Conservation (phyloP, 2,113 vertebrate species). For the Tyrannus savana region DNA sequence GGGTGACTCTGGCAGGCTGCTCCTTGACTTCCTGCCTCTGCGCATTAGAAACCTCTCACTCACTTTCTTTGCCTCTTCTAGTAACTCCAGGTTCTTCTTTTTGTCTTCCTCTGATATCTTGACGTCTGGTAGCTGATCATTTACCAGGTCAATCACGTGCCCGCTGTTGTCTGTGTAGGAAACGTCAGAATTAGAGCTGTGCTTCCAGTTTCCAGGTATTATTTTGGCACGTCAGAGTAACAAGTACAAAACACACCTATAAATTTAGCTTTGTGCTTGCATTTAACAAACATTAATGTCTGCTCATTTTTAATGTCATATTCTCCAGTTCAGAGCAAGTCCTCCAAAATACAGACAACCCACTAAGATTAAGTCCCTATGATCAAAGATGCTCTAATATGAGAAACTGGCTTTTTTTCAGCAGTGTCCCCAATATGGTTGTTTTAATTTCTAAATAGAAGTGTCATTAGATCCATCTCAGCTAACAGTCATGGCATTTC, state of each 20-base stretch:
- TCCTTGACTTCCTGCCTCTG: constrained; percentile 87
- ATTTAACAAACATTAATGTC: not conserved
- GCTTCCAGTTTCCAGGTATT: not conserved
- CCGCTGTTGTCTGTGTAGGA: constrained; percentile 82
- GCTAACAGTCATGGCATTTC: not conserved
- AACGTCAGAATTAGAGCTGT: not conserved
- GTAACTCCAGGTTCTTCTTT: constrained; percentile 91
- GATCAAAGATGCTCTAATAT: not conserved
- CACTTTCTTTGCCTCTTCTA: constrained; percentile 94
- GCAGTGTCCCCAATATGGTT: not conserved
- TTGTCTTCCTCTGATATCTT: constrained; percentile 94
- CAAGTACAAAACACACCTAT: not conserved
- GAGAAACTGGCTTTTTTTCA: not conserved
- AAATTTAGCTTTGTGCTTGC: not conserved
- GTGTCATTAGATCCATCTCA: not conserved
- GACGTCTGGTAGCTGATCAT: constrained; percentile 90
- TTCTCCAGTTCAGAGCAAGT: not conserved
- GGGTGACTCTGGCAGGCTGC: constrained; percentile 85
- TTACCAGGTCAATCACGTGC: constrained; percentile 90
- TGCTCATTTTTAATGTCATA: not conserved
- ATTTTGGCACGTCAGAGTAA: not conserved
- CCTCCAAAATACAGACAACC: not conserved
- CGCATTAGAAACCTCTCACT: constrained; percentile 91
- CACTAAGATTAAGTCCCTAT: not conserved
- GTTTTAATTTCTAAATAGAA: not conserved